phyloP scores from a whole-genome alignment of 92 coral and sea anemone genomes.

The Epizoanthus fatuus region DNA sequence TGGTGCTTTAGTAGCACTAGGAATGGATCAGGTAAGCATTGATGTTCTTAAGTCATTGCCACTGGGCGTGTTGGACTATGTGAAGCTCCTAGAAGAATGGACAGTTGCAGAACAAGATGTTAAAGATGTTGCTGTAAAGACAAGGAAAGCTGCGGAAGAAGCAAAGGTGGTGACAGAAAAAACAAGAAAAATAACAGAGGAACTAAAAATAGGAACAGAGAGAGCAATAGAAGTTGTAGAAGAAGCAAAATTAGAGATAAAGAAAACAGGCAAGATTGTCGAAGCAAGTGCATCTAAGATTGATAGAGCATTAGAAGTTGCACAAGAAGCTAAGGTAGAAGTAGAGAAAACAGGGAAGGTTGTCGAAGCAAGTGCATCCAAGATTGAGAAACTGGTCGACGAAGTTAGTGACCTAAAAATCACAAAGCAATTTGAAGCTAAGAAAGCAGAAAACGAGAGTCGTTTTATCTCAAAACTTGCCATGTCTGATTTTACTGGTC shows the following conservation, averaged over 20 bases:
- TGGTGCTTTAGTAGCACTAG: constrained; percentile 57
- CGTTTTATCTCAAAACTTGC: constrained; percentile 47
- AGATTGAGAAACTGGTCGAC: background rate
- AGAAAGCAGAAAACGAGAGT: background rate
- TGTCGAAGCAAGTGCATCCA: background rate
- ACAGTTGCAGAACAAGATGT: constrained; percentile 19
- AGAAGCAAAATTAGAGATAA: background rate
- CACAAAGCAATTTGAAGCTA: background rate
- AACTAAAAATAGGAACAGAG: too few species aligned
- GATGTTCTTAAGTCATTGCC: constrained; percentile 21
- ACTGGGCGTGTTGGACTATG: too few species aligned
- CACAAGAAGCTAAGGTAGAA: background rate
- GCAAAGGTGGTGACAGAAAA: constrained; percentile 14
- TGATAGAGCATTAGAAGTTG: background rate
- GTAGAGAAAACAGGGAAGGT: constrained; percentile 11
- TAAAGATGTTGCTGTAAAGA: constrained; percentile 2
- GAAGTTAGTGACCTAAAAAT: constrained; percentile 5
- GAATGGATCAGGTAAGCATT: constrained; percentile 41
- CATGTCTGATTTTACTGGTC: constrained; percentile 65
- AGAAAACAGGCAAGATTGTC: constrained; percentile 10
- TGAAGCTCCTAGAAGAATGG: too few species aligned
- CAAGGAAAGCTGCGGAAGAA: constrained; percentile 9
- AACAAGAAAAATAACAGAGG: constrained; percentile 6
- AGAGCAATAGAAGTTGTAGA: constrained; percentile 2
- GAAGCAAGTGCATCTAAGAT: too few species aligned